Evolutionary conservation across 2,113 vertebrate species (phyloP).

Genomic region (Podarcis cretensis): DNA sequence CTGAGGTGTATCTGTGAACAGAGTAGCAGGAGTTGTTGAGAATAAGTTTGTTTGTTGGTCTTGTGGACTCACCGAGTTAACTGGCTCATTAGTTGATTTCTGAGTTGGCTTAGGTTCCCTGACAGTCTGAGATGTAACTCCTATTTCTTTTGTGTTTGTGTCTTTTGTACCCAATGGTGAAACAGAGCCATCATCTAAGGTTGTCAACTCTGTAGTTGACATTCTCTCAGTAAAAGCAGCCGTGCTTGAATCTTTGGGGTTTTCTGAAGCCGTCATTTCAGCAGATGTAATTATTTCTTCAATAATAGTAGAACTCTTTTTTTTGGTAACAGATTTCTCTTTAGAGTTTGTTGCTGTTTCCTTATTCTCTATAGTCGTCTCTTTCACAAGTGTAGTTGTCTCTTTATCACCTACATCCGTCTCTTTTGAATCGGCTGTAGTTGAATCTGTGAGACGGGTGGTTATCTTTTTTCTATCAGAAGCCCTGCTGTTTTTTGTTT

Average conservation of each 20-base stretch:
- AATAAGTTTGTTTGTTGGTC: background rate
- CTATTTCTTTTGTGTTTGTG: background rate
- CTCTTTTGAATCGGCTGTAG: background rate
- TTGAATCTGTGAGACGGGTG: background rate
- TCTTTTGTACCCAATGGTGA: background rate
- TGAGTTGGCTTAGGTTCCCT: background rate
- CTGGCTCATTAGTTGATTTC: background rate
- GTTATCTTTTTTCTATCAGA: background rate
- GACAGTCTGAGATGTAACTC: background rate
- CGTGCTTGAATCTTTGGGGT: slow-evolving; percentile 46
- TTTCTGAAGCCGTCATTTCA: slow-evolving; percentile 16
- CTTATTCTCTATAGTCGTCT: background rate
- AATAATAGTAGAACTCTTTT: slow-evolving; percentile 18
- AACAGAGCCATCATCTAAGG: slow-evolving; percentile 12
- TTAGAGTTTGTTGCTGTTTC: slow-evolving; percentile 4
- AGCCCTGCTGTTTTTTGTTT: slow-evolving; percentile 18
- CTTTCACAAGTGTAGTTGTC: background rate
- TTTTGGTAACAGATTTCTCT: background rate
- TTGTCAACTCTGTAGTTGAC: background rate
- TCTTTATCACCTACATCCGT: background rate
- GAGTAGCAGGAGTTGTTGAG: background rate
- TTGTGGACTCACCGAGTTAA: slow-evolving; percentile 11
- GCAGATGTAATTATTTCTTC: slow-evolving; percentile 31
- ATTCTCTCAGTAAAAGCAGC: background rate
- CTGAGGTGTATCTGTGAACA: background rate